phyloP scores from a whole-genome alignment of 37 sponge, comb jelly and placozoan species.

The Aphrocallistes beatrix region DNA sequence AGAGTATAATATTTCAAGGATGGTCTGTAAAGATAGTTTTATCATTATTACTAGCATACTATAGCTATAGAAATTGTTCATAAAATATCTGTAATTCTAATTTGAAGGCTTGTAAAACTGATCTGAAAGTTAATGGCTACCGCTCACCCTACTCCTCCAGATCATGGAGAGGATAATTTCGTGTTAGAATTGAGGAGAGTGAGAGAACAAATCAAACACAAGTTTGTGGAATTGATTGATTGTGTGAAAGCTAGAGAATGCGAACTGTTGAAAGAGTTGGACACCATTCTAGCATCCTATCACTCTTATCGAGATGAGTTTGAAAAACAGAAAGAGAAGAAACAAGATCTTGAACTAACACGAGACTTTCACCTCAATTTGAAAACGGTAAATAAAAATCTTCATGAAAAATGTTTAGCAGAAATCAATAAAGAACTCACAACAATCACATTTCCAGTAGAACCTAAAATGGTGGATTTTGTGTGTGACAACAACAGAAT shows the following conservation, averaged over 20 bases:
- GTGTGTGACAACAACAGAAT: neutral
- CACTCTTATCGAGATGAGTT: neutral
- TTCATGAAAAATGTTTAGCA: neutral
- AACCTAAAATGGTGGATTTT: neutral
- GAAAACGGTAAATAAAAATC: neutral
- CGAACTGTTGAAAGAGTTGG: neutral
- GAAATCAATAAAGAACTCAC: neutral
- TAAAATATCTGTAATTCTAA: too few relatives aligned
- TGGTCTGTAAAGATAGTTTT: too few relatives aligned
- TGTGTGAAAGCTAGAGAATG: neutral
- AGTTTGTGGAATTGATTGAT: neutral
- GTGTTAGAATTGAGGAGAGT: neutral
- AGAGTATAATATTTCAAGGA: too few relatives aligned
- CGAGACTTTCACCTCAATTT: too few relatives aligned
- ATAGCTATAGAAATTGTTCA: too few relatives aligned
- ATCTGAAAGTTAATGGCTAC: slow-evolving; percentile 20
- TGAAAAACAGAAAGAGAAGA: neutral
- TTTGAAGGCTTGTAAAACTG: too few relatives aligned
- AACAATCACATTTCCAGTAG: neutral
- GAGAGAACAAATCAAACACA: neutral
- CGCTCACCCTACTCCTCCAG: neutral
- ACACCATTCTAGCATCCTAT: neutral
- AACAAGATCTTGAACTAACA: neutral
- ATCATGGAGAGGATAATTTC: neutral
- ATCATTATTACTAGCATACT: too few relatives aligned